Conservation (phyloP, 2,888 invertebrate genomes). For the Aelia acuminata region DNA sequence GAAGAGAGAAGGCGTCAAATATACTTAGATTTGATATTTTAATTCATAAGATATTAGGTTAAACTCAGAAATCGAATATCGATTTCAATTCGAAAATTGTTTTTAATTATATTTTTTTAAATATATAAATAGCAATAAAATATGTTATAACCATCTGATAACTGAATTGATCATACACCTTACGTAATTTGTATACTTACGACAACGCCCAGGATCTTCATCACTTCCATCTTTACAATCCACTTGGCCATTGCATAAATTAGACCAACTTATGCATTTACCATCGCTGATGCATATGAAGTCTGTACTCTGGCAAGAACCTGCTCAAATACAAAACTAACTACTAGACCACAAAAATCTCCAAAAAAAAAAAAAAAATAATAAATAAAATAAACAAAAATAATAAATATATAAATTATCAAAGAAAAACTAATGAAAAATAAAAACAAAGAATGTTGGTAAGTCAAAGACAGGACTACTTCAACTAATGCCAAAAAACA, state of each 20-base stretch:
- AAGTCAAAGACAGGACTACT: too few relatives aligned
- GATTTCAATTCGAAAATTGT: too few relatives aligned
- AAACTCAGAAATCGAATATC: too few relatives aligned
- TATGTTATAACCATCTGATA: too few relatives aligned
- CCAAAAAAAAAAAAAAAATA: not conserved
- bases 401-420: not conserved
- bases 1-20: too few relatives aligned
- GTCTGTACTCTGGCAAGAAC: constrained; percentile 67
- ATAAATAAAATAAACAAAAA: not conserved
- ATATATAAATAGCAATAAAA: too few relatives aligned
- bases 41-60: too few relatives aligned
- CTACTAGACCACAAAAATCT: constrained; percentile 36
- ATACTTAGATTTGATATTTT: too few relatives aligned
- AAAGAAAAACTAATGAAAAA: too few relatives aligned
- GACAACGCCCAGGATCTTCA: constrained; percentile 72
- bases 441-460: too few relatives aligned
- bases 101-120: too few relatives aligned
- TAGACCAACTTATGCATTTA: constrained; percentile 72
- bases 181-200: constrained; percentile 58
- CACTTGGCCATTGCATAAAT: constrained; percentile 74
- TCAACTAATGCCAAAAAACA: too few relatives aligned
- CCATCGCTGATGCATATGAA: constrained; percentile 74
- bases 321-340: constrained; percentile 57
- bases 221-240: constrained; percentile 76
- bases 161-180: not conserved